Base-by-base conservation (phyloP, 1,140 invertebrate genomes). In the Drosophila sp. region DNA sequence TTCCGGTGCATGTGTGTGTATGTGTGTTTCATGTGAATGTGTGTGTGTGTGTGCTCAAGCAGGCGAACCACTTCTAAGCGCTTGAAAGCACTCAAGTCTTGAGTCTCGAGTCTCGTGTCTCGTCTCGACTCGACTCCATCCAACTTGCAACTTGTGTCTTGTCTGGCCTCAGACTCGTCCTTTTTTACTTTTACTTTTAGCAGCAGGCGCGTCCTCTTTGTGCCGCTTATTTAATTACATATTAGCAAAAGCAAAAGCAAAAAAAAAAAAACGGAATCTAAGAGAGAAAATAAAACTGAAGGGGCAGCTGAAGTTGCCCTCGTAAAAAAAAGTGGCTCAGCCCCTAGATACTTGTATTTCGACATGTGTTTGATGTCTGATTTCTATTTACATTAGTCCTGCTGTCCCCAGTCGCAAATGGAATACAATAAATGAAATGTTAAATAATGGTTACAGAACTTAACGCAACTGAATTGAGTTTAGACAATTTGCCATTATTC, bases 161-260 rank as follows among this genome's bases (percentile, higher is more conserved):
- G 18, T 61, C 18, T 43, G 41, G 43, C 62, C 11, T 25, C 43
- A 13, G 7, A 18, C 59, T 27, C 25, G 40, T 51, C 16, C 53
- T 43, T 21, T 43, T 43, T 56, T 57, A 45, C 45, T 72, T 78
- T 79, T 62, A 41, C 57, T 77, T 70, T 70, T 51, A 48, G 14
- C 57, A 56, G 54, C 11, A 40, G 72, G 54, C 75, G 59, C 74
- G 51, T 54, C 63, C 82, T 77, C 75, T 87, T 82, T 87, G 67
- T 87, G 79, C 72, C 83, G 83, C 79, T 82, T 78, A 87, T 89
- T 87, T 87, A 87, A 86, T 86, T 89, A 89, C 83, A 87, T 82
- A 87, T 89, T 87, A 87, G 83, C 79, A 89, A 74, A 79, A 82
- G 70, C 74, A 81, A 65, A 73, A 57, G 53, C 53, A 11, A 59